Evolutionary conservation across 1,140 invertebrate genomes (phyloP).

Genomic region (Cydia splendana): DNA sequence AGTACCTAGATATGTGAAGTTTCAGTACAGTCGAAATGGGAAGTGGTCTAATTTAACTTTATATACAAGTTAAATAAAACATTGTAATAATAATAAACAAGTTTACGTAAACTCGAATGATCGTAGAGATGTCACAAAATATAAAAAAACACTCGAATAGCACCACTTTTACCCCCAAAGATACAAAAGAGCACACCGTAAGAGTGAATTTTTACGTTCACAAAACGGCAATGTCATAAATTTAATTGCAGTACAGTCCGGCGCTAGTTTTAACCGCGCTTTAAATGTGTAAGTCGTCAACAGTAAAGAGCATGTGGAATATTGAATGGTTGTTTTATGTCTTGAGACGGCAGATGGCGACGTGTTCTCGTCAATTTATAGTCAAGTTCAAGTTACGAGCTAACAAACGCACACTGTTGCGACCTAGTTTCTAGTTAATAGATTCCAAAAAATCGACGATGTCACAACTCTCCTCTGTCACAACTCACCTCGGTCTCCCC

Average conservation of each 20-base stretch:
- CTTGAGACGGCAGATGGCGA: not conserved
- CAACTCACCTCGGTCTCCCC: too few relatives aligned
- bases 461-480: too few relatives aligned
- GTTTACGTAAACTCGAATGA: too few relatives aligned
- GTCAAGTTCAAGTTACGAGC: too few relatives aligned
- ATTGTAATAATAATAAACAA: too few relatives aligned
- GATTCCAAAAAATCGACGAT: too few relatives aligned
- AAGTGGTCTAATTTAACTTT: too few relatives aligned
- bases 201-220: constrained; percentile 59
- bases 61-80: too few relatives aligned
- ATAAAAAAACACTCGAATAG: not conserved
- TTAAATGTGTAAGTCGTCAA: not conserved
- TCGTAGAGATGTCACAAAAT: not conserved
- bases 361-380: not conserved
- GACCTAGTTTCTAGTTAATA: too few relatives aligned
- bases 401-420: too few relatives aligned
- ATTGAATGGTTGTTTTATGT: constrained; percentile 15
- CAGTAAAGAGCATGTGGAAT: constrained; percentile 9
- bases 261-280: constrained; percentile 10
- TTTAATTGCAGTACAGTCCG: constrained; percentile 37
- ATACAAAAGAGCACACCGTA: constrained; percentile 33
- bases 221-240: constrained; percentile 57
- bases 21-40: too few relatives aligned
- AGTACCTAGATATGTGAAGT: too few relatives aligned
- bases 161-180: not conserved